Evolutionary conservation across 2,797 vertebrate genomes (phyloP), one percentile per base, ranked within the genome.

Genomic region (Esox lucius): DNA sequence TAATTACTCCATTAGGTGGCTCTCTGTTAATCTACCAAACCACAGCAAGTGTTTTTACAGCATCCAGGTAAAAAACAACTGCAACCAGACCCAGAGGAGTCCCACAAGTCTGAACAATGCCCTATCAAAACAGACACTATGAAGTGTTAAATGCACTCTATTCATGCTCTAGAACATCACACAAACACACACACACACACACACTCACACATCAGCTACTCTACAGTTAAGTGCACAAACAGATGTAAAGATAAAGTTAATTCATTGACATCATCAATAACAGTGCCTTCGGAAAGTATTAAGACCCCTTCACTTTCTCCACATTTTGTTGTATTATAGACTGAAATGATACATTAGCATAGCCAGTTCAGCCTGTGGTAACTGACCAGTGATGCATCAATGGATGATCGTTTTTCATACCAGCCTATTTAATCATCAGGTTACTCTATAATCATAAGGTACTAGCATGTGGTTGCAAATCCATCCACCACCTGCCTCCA

Each of bases 1-100:
- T 95, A 95, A 94, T 94, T 94, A 95, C 94, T 94, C 92, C 93
- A 94, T 94, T 94, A 95, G 91, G 91, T 88, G 91, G 92, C 92
- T 94, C 90, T 91, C 91, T 92, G 92, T 94, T 94, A 94, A 94
- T 95, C 92, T 94, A 92, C 82, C 87, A 84, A 90, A 90, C 90
- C 86, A 87, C 89, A 85, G 91, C 87, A 89, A 92, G 91, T 93
- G 88, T 93, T 93, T 94, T 93, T 90, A 90, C 89, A 87, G 88
- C 86, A 73, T 90, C 87, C 86, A 89, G 84, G 88, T 88, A 75
- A 72, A 89, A 89, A 91, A 90, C 86, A 83, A 87, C 87, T 93
- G 87, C 83, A 80, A 87, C 85, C 85, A 89, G 88, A 92, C 84
- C 82, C 81, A 92, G 87, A 85, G 81, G 73, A 79, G 82, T 61